These are phyloP conservation scores for Tetrax tetrax DNA, from an alignment of 2,113 vertebrate species.

Conservation along the genomic window DNA sequence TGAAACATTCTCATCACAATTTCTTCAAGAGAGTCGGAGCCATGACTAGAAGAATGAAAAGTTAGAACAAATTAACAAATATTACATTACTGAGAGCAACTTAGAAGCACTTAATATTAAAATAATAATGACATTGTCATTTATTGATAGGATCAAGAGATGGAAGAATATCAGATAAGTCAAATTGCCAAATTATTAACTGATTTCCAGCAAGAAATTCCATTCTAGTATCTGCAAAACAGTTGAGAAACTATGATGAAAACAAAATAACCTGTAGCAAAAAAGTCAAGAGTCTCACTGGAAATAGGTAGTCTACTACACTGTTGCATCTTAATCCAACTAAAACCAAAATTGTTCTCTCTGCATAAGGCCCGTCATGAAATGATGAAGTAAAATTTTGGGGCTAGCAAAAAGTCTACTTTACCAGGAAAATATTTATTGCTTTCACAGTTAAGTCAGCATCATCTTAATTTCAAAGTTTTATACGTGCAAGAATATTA, in stretches of 20 bases:
- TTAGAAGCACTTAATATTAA: not conserved
- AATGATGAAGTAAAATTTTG: not conserved
- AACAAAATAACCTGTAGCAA: not conserved
- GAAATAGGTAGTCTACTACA: not conserved
- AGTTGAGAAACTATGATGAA: not conserved
- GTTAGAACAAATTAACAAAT: not conserved
- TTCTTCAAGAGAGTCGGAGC: conserved; percentile 73
- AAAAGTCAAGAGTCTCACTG: not conserved
- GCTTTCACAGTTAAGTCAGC: not conserved
- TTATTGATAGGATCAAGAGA: not conserved
- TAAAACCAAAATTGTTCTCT: not conserved
- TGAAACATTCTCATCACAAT: not conserved
- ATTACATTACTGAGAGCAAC: not conserved
- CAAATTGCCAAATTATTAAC: not conserved
- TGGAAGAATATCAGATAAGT: not conserved
- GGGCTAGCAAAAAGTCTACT: not conserved
- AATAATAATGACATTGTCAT: not conserved
- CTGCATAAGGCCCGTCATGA: not conserved
- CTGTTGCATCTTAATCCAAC: not conserved
- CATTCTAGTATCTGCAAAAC: not conserved
- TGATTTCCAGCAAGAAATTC: not conserved
- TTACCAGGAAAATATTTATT: not conserved
- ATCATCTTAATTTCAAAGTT: not conserved
- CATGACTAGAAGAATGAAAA: conserved; percentile 72
- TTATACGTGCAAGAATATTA: not conserved